phyloP scores from a whole-genome alignment of 2,797 vertebrate species.

The Falco biarmicus region DNA sequence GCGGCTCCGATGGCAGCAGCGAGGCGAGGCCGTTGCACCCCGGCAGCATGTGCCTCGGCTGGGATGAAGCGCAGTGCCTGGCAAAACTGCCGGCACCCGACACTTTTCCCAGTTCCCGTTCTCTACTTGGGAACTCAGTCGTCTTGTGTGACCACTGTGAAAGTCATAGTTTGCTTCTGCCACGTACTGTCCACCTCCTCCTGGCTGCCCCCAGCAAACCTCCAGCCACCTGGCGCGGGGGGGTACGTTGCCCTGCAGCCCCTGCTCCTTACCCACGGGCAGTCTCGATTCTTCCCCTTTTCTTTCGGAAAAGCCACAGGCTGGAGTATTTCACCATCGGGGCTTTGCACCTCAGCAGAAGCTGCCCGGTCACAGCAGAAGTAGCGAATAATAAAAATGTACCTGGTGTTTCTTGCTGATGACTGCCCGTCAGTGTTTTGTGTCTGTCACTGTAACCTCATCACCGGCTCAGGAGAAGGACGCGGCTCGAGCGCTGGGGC shows the following conservation, averaged over 20 bases:
- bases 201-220: background rate
- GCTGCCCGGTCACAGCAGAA: background rate
- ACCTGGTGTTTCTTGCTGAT: background rate
- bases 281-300: background rate
- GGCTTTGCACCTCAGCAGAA: background rate
- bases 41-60: background rate
- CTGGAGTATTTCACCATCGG: background rate
- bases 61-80: background rate
- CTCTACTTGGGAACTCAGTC: background rate
- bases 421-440: background rate
- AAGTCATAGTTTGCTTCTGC: background rate
- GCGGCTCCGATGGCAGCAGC: background rate
- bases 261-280: background rate
- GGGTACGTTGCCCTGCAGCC: background rate
- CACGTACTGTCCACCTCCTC: background rate
- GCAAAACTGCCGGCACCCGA: background rate
- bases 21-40: background rate
- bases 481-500: fast-evolving
- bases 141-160: background rate
- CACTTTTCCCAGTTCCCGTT: background rate
- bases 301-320: background rate
- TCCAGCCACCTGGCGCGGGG: background rate
- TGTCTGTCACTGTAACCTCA: fast-evolving
- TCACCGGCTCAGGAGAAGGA: background rate
- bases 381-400: background rate